These are phyloP conservation scores for Glaucopsyche alexis DNA, from an alignment of 2,888 invertebrate genomes.

Conservation along the genomic window DNA sequence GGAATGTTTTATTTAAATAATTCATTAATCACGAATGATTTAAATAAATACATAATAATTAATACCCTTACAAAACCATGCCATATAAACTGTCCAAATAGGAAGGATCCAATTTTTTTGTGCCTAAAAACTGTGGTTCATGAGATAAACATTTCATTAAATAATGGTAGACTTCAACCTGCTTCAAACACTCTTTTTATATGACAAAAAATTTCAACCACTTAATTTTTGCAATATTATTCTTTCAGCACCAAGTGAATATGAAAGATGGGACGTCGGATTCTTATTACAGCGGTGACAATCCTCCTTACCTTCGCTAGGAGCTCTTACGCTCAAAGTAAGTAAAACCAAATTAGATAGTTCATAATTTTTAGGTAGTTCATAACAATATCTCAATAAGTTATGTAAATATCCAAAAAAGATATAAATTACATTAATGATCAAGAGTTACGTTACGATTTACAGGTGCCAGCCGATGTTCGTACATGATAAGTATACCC, in stretches of 20 bases:
- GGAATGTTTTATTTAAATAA: neutral
- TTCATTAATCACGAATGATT: too few species aligned
- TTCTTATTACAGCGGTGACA: slow-evolving; percentile 14
- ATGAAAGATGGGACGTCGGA: slow-evolving; percentile 32
- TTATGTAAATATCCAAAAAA: neutral
- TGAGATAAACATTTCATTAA: too few species aligned
- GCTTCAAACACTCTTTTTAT: too few species aligned
- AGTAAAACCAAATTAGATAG: neutral
- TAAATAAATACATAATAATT: neutral
- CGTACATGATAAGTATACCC: slow-evolving; percentile 61
- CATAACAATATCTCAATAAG: too few species aligned
- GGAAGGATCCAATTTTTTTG: too few species aligned
- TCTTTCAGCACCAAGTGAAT: slow-evolving; percentile 13
- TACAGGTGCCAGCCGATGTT: slow-evolving; percentile 50
- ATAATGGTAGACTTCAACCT: too few species aligned
- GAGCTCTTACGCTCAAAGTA: slow-evolving; percentile 29
- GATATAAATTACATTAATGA: neutral
- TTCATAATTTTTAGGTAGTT: too few species aligned
- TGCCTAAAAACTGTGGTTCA: too few species aligned
- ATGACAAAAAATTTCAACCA: too few species aligned
- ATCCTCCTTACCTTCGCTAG: slow-evolving; percentile 22
- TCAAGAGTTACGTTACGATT: slow-evolving; percentile 12
- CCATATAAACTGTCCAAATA: too few species aligned
- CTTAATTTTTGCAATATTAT: too few species aligned
- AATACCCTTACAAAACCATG: too few species aligned